Evolutionary conservation across 2,888 invertebrate genomes (phyloP).

Genomic region (Gnatocerus cornutus): DNA sequence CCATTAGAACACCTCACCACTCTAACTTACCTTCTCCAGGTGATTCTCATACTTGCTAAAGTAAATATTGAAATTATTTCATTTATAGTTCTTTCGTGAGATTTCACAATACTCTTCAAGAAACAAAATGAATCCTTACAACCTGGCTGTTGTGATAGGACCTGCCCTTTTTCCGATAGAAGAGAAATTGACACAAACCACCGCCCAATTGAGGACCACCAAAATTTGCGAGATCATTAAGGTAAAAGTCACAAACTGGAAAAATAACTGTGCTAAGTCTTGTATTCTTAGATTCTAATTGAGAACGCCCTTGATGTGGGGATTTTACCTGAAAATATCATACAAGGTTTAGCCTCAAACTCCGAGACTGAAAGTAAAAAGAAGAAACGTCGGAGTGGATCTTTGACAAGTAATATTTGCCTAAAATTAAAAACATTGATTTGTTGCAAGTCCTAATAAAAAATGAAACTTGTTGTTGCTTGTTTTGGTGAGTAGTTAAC

Average conservation of each 20-base stretch:
- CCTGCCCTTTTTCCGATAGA: conserved; percentile 90
- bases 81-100: conserved; percentile 78
- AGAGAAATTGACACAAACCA: conserved; percentile 72
- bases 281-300: conserved; percentile 79
- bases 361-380: conserved; percentile 72
- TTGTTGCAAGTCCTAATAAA: conserved; percentile 14
- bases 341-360: conserved; percentile 64
- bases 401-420: conserved; percentile 81
- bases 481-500: neutral
- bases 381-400: conserved; percentile 90
- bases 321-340: conserved; percentile 77
- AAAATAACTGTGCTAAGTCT: conserved; percentile 2
- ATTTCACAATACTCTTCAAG: conserved; percentile 80
- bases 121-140: conserved; percentile 89
- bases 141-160: conserved; percentile 88
- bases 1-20: conserved; percentile 86
- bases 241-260: conserved; percentile 46
- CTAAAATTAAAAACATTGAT: neutral
- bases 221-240: conserved; percentile 60
- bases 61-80: neutral
- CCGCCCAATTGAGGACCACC: conserved; percentile 38
- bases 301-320: conserved; percentile 85
- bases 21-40: conserved; percentile 87
- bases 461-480: conserved; percentile 20
- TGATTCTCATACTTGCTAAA: conserved; percentile 61